Evolutionary conservation across 2,797 vertebrate species (phyloP).

Genomic region (Paramormyrops hopkinsi): DNA sequence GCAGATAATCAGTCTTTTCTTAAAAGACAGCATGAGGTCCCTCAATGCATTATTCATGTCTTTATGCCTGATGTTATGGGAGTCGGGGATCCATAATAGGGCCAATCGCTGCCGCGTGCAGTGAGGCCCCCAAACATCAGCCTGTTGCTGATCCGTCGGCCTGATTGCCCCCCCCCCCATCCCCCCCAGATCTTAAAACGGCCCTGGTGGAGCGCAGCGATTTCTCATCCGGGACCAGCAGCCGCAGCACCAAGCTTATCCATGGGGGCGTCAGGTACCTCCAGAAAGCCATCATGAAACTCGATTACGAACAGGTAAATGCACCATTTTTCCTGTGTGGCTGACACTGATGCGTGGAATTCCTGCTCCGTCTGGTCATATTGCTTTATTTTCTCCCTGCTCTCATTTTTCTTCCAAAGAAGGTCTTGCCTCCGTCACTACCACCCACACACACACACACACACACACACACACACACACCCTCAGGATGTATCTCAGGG

Average conservation of each 20-base stretch:
- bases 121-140: constrained; percentile 40
- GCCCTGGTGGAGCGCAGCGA: constrained; percentile 90
- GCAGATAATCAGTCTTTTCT: constrained; percentile 10
- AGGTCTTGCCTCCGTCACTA: constrained; percentile 57
- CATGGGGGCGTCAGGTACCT: constrained; percentile 96
- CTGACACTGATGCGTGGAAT: constrained; percentile 77
- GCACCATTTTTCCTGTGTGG: constrained; percentile 78
- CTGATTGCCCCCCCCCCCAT: constrained; percentile 17
- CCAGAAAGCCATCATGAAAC: constrained; percentile 93
- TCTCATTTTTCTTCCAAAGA: constrained; percentile 73
- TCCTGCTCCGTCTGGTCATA: constrained; percentile 78
- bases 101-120: constrained; percentile 36
- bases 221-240: constrained; percentile 96
- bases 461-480: constrained; percentile 27
- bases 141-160: constrained; percentile 44
- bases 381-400: constrained; percentile 73
- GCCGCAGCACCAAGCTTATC: constrained; percentile 94
- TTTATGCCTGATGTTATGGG: constrained; percentile 40
- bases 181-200: constrained; percentile 81
- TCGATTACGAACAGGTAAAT: constrained; percentile 95
- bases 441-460: constrained; percentile 27
- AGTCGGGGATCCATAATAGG: constrained; percentile 35
- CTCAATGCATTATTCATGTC: constrained; percentile 36
- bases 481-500: neutral
- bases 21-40: constrained; percentile 10